Conservation (phyloP, 2,797 vertebrate species). For the Falco cherrug region DNA sequence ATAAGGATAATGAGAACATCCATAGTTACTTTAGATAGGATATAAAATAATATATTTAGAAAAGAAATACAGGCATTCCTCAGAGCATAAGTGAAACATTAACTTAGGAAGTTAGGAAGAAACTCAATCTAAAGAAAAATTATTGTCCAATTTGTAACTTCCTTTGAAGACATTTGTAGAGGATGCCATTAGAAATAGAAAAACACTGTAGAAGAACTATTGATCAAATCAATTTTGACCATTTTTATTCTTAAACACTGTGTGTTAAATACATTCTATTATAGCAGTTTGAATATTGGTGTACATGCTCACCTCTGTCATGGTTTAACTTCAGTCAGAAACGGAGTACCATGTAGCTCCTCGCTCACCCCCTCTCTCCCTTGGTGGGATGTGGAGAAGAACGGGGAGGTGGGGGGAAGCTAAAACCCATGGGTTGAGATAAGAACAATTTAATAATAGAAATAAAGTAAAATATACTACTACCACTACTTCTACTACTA, state of each 20-base stretch:
- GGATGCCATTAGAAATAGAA: neutral
- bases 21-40: conserved; percentile 30
- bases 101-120: neutral
- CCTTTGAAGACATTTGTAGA: neutral
- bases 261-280: neutral
- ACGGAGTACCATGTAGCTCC: no score
- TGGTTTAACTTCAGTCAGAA: no score
- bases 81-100: neutral
- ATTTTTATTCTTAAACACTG: neutral
- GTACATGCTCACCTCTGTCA: neutral
- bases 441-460: no score
- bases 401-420: no score
- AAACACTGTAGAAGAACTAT: neutral
- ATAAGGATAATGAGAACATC: conserved; percentile 23
- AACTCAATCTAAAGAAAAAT: neutral
- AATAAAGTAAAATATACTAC: no score
- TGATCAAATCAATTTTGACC: neutral
- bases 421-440: no score
- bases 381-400: no score
- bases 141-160: neutral
- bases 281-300: neutral
- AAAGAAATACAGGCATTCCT: neutral
- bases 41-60: conserved; percentile 1
- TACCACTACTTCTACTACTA: no score
- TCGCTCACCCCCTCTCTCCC: no score